Evolutionary conservation across 2,888 invertebrate genomes (phyloP).

Genomic region (Xanthostigma xanthostigma): DNA sequence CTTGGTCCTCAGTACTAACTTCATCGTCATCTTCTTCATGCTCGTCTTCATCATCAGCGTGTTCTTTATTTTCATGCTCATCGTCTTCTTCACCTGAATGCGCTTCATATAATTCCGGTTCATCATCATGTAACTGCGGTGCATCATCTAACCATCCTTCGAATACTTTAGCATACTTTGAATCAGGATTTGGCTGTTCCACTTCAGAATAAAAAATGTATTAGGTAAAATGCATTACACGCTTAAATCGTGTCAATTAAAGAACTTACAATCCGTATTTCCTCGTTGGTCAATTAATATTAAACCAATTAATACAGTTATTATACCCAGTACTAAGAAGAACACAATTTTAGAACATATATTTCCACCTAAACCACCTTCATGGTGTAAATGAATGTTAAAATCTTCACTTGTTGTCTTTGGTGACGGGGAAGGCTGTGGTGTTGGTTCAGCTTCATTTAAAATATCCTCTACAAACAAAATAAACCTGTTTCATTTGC

Average conservation of each 20-base stretch:
- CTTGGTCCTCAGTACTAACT: slow-evolving; percentile 16
- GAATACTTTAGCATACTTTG: slow-evolving; percentile 57
- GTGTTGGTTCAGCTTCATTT: slow-evolving; percentile 23
- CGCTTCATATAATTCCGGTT: slow-evolving; percentile 14
- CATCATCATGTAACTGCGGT: slow-evolving; percentile 26
- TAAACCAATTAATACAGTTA: slow-evolving; percentile 57
- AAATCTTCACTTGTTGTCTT: slow-evolving; percentile 40
- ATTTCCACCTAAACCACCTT: slow-evolving; percentile 64
- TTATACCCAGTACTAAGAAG: slow-evolving; percentile 54
- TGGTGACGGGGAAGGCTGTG: slow-evolving; percentile 19
- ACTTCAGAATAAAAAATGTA: slow-evolving; percentile 26
- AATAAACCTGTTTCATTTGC: neutral
- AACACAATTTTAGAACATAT: slow-evolving; percentile 75
- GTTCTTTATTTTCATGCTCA: slow-evolving; percentile 31
- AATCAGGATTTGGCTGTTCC: slow-evolving; percentile 43
- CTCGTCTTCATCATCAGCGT: slow-evolving; percentile 19
- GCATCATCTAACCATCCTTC: slow-evolving; percentile 65
- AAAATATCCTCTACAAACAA: slow-evolving; percentile 15
- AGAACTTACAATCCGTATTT: slow-evolving; percentile 52
- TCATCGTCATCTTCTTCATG: slow-evolving; percentile 23
- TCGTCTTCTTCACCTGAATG: slow-evolving; percentile 35
- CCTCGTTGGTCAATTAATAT: slow-evolving; percentile 71
- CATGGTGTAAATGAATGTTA: slow-evolving; percentile 62
- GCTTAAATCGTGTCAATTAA: neutral
- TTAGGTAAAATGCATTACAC: neutral